Conservation (phyloP, 2,888 invertebrate genomes). For the Eupithecia abbreviata region DNA sequence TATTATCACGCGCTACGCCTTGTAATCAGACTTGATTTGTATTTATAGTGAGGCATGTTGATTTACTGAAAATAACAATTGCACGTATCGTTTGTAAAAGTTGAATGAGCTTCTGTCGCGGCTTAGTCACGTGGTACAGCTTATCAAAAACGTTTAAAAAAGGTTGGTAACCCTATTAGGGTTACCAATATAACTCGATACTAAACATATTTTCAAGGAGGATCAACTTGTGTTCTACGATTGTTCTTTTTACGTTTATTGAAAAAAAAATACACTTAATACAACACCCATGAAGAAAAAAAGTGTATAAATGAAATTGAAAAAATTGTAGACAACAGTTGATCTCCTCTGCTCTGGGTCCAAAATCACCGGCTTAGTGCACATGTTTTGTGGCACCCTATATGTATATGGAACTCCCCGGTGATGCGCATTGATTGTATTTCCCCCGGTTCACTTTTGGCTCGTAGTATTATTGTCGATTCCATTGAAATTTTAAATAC, state of each 20-base stretch:
- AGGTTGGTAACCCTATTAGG: no score
- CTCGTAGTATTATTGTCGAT: not conserved
- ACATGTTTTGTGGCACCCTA: no score
- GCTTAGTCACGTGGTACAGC: not conserved
- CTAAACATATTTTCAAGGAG: no score
- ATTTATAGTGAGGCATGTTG: constrained; percentile 5
- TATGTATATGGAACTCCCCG: not conserved
- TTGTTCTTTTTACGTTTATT: no score
- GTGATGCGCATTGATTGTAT: not conserved
- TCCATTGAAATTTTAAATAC: not conserved
- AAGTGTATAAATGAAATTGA: no score
- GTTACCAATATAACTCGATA: no score
- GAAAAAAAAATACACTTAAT: no score
- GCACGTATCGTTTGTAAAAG: not conserved
- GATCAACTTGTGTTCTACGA: no score
- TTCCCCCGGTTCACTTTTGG: not conserved
- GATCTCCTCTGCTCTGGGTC: no score
- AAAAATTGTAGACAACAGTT: no score
- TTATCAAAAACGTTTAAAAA: not conserved
- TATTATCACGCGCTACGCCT: constrained; percentile 58
- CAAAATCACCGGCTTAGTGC: no score
- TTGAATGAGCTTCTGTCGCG: not conserved
- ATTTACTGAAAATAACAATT: not conserved
- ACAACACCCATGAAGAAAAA: no score
- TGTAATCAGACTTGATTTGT: constrained; percentile 22